Evolutionary conservation across 2,113 vertebrate species (phyloP), one percentile per base, ranked within the genome.

Genomic region (Hemichromis elongatus): DNA sequence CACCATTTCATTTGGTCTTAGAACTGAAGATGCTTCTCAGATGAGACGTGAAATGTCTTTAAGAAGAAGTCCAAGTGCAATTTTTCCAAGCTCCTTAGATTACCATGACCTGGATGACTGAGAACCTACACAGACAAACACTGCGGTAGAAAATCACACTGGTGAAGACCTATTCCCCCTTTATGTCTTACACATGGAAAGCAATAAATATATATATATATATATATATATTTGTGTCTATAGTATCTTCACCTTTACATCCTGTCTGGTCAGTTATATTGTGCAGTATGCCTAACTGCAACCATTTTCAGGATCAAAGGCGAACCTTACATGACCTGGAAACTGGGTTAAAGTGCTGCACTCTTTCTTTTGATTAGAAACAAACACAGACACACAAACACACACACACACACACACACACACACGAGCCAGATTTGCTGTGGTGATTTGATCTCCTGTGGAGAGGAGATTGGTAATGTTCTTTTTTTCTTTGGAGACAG

Each of bases 391-490:
- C 9, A 50, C 68, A 28, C 42, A n/a, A n/a, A 70, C 37, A 70
- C 13, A 35, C 47, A 1, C 66, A 47, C 40, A 70, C 57, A 47
- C 68, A 73, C 26, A 19, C 16, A 19, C 24, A 19, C 66, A 0
- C 14, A 0, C 26, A 45, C 56, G 55, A 83, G 16, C 53, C 78
- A 75, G 26, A 21, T 81, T 54, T 28, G 54, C 68, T 30, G 54
- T 79, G 66, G 82, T 84, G 73, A 86, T 91, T 68, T 68, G 24
- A 82, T 45, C 77, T 52, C 89, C 78, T 5, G 14, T 70, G 57
- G 89, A 85, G 85, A 87, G 45, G 52, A 89, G 84, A 82, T 80
- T 73, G 78, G 83, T 77, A 50, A 85, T 88, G 75, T 81, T 75
- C 26, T 52, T 52, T 75, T 45, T 33, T 52, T 75, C 70, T 85